Percentiles rank a stretch among this genome's conserved stretches.
Evolutionary conservation across 2,888 invertebrate species (phyloP).

Genomic region (Timema cristinae): DNA sequence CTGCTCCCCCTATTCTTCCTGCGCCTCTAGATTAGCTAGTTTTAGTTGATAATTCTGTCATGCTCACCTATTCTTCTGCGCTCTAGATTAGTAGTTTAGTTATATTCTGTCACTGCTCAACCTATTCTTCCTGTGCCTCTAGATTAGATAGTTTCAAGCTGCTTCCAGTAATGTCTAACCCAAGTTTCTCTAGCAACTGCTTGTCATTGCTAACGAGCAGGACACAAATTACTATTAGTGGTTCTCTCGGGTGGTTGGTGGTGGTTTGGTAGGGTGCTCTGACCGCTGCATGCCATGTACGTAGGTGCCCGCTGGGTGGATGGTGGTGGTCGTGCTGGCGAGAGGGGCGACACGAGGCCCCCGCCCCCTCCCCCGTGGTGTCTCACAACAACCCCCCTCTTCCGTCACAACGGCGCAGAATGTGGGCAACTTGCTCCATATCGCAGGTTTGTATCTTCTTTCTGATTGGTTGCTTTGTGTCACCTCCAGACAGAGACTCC

Average conservation of each 20-base stretch:
- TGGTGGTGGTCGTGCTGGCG: conserved; percentile 41
- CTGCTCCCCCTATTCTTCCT: too few species aligned
- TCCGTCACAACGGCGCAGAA: conserved; percentile 60
- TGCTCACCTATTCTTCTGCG: too few species aligned
- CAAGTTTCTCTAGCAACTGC: too few species aligned
- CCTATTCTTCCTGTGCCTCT: too few species aligned
- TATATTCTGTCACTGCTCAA: too few species aligned
- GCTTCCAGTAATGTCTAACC: too few species aligned
- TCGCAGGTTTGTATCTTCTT: conserved; percentile 61
- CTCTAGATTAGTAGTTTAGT: too few species aligned
- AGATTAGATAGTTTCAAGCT: too few species aligned
- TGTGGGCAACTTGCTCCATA: conserved; percentile 71
- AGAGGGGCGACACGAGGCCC: conserved; percentile 21
- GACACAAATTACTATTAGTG: too few species aligned
- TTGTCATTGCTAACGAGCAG: too few species aligned
- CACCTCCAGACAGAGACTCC: background rate
- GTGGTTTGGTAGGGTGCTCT: background rate
- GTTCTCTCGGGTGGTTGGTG: background rate
- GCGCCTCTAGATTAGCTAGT: too few species aligned
- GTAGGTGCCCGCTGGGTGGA: conserved; percentile 52
- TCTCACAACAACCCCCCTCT: conserved; percentile 44
- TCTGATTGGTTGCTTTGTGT: conserved; percentile 14
- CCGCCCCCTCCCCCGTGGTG: conserved; percentile 33
- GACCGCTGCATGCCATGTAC: conserved; percentile 13
- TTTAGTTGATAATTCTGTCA: too few species aligned